Evolutionary conservation across 2,888 invertebrate species (phyloP).

Genomic region (Ophonus ardosiacus): DNA sequence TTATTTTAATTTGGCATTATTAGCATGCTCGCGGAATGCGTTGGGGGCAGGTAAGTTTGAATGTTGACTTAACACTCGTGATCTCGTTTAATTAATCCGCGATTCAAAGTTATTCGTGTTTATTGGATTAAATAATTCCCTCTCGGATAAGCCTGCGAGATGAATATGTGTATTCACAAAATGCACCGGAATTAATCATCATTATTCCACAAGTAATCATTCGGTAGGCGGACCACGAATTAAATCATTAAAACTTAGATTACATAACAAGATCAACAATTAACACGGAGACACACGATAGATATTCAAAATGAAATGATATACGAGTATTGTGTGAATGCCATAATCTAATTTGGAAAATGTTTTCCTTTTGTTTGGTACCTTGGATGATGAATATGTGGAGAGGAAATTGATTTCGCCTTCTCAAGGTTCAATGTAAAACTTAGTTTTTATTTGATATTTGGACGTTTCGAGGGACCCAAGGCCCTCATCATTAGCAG

Average conservation of each 20-base stretch:
- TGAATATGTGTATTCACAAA: conserved; percentile 46
- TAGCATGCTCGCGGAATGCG: neutral
- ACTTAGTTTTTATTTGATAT: too few relatives aligned
- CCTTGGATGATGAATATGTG: too few relatives aligned
- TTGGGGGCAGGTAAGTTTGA: neutral
- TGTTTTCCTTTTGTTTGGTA: too few relatives aligned
- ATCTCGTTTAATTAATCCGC: conserved; percentile 39
- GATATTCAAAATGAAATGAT: neutral
- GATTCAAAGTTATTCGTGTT: conserved; percentile 54
- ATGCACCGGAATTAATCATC: conserved; percentile 52
- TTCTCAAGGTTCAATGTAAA: too few relatives aligned
- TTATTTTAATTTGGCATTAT: neutral
- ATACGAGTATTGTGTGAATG: too few relatives aligned
- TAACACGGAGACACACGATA: neutral
- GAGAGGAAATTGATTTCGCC: too few relatives aligned
- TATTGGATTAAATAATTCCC: conserved; percentile 57
- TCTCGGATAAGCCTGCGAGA: conserved; percentile 3
- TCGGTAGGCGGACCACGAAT: conserved; percentile 40
- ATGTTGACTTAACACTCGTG: neutral
- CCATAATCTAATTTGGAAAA: too few relatives aligned
- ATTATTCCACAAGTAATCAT: conserved; percentile 53
- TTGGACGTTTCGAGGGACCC: too few relatives aligned
- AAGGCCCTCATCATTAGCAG: too few relatives aligned
- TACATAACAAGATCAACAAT: neutral
- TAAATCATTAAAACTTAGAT: neutral